These are phyloP conservation scores for Oscheius sp. DNA, from an alignment of 2,888 invertebrate genomes.

Conservation along the genomic window DNA sequence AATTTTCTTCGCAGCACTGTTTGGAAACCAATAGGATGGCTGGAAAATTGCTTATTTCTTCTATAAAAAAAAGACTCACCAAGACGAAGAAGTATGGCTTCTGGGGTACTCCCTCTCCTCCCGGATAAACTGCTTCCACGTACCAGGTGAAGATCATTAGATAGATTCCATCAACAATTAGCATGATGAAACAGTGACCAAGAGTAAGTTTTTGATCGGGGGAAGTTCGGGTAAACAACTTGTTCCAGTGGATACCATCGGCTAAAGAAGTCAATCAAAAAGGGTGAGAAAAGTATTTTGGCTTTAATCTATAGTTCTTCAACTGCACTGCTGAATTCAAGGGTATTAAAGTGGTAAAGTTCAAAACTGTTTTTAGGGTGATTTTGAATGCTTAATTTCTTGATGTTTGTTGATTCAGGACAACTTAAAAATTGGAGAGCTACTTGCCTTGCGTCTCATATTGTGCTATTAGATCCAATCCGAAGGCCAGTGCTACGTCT, in stretches of 20 bases:
- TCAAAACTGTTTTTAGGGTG: too few relatives aligned
- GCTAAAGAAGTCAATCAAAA: conserved; percentile 41
- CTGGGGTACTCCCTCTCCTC: conserved; percentile 81
- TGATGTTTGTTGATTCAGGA: neutral
- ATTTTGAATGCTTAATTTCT: too few relatives aligned
- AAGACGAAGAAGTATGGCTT: conserved; percentile 82
- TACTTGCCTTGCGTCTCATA: conserved; percentile 52
- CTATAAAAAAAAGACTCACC: conserved; percentile 71
- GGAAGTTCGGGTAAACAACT: conserved; percentile 38
- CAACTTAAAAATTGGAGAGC: too few relatives aligned
- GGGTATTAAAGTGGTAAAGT: too few relatives aligned
- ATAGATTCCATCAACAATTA: conserved; percentile 70
- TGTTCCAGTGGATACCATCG: conserved; percentile 50
- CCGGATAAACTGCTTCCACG: conserved; percentile 83
- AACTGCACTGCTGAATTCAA: too few relatives aligned
- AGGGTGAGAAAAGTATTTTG: neutral
- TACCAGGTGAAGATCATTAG: conserved; percentile 84
- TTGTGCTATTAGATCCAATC: conserved; percentile 48
- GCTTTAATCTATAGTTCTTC: too few relatives aligned
- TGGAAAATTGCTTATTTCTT: conserved; percentile 30
- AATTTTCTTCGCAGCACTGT: conserved; percentile 19
- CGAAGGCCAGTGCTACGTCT: conserved; percentile 50
- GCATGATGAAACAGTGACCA: conserved; percentile 46
- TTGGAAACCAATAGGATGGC: conserved; percentile 60
- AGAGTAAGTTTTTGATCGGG: conserved; percentile 54